phyloP scores from a whole-genome alignment of 1,140 invertebrate genomes.

The Antheraea mylitta region DNA sequence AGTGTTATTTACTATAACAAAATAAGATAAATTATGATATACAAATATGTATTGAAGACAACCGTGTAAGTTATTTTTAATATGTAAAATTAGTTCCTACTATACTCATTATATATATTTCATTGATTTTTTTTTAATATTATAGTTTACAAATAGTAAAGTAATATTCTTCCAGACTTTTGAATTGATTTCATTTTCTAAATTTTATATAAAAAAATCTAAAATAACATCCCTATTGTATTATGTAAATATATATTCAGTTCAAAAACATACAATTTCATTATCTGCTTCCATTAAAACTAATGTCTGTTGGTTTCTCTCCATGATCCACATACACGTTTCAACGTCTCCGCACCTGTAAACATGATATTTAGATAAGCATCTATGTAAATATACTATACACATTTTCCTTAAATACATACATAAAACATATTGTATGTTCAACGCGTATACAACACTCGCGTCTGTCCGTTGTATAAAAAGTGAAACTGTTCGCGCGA shows the following conservation, averaged over 20 bases:
- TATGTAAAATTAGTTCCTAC: too few species aligned
- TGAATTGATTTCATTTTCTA: too few species aligned
- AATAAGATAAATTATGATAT: too few species aligned
- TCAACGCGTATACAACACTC: not conserved
- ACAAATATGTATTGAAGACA: too few species aligned
- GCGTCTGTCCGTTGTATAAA: not conserved
- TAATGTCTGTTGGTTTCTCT: not conserved
- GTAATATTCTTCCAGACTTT: too few species aligned
- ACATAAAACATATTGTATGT: not conserved
- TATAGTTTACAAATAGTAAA: too few species aligned
- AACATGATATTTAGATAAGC: not conserved
- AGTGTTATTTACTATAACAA: too few species aligned
- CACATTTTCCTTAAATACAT: not conserved
- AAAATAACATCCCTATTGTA: not conserved
- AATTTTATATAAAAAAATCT: too few species aligned
- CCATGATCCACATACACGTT: constrained; percentile 1
- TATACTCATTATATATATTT: too few species aligned
- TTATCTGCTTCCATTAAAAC: not conserved
- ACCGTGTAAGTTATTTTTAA: too few species aligned
- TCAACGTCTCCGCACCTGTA: not conserved
- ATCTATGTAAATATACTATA: not conserved
- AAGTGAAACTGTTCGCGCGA: not conserved
- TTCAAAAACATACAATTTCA: not conserved
- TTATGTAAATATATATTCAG: not conserved
- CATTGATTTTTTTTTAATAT: too few species aligned